Base-by-base conservation (phyloP, 2,797 vertebrate genomes). In the Phylloscopus collybita region DNA sequence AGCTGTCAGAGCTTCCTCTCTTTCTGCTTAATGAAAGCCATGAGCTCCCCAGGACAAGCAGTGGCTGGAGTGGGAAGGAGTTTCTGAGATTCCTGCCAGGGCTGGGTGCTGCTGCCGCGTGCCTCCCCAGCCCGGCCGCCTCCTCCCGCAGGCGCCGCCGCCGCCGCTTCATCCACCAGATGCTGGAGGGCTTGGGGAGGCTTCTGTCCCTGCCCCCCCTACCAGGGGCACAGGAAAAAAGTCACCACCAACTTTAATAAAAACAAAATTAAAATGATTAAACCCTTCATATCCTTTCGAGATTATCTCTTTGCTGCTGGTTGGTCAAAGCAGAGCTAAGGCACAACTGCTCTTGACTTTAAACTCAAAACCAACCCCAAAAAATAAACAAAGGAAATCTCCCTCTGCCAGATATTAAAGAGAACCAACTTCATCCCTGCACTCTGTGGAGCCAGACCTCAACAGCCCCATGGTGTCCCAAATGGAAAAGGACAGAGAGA, bases 201-300 rank as follows among this genome's bases (percentile, higher is more conserved):
- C 65, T 89, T 92, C 83, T 93, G 86, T 45, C 82, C 22, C 64
- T 5, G 29, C 32, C 59, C 20, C 62, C 71, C 80, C 89, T 47
- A 75, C 83, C 50, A 72, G 61, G 84, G 88, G 94, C 81, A 93
- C 56, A 67, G 50, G 76, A 90, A 83, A 75, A 95, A 81, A 94
- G 83, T 60, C 82, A 96, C 3, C 70, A 97, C 82, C 94, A 97
- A 96, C 97, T 97, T 97, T 91, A 98, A 98, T 97, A 97, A 98
- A 98, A 97, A 97, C 95, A 96, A 97, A 98, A 98, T 96, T 97
- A 95, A 97, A 97, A 97, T 60, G 16, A 97, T 97, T 96, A 97
- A 98, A 96, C 94, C 97, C 96, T 98, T 98, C 97, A 97, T 98
- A 98, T 97, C 98, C 98, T 98, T 97, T 96, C 10, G 50, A 97